Evolutionary conservation across 1,140 invertebrate species (phyloP).

Genomic region (Drosophila kanapiae): DNA sequence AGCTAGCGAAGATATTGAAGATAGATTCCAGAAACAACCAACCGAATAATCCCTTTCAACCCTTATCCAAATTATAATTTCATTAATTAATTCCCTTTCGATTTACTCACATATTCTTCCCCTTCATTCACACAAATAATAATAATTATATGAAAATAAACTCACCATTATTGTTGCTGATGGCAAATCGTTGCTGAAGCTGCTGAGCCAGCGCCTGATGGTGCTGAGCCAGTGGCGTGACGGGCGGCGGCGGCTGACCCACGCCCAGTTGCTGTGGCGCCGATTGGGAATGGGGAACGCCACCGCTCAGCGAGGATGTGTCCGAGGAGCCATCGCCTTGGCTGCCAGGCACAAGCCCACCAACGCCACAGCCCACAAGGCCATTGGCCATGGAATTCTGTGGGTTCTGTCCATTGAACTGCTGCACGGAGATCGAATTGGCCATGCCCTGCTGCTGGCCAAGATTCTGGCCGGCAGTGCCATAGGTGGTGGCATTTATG

Average conservation of each 20-base stretch:
- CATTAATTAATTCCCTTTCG: background rate
- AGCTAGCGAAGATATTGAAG: background rate
- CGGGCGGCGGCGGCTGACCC: slow-evolving; percentile 67
- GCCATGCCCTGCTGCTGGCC: slow-evolving; percentile 69
- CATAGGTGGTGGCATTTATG: slow-evolving; percentile 77
- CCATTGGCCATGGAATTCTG: slow-evolving; percentile 77
- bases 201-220: slow-evolving; percentile 85
- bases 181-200: slow-evolving; percentile 85
- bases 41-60: no score
- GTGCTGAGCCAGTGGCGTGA: slow-evolving; percentile 82
- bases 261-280: slow-evolving; percentile 79
- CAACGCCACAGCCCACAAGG: slow-evolving; percentile 36
- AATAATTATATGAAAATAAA: background rate
- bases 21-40: background rate
- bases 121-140: slow-evolving; percentile 6
- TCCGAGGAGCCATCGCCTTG: slow-evolving; percentile 85
- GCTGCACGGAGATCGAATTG: slow-evolving; percentile 84
- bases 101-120: background rate
- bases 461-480: slow-evolving; percentile 62
- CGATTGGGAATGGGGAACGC: slow-evolving; percentile 83
- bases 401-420: slow-evolving; percentile 75
- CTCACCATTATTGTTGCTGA: slow-evolving; percentile 85
- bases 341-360: slow-evolving; percentile 53
- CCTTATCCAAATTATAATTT: no score
- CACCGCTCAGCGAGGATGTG: slow-evolving; percentile 76